Evolutionary conservation across 2,797 vertebrate genomes (phyloP).

Genomic region (Falco biarmicus): DNA sequence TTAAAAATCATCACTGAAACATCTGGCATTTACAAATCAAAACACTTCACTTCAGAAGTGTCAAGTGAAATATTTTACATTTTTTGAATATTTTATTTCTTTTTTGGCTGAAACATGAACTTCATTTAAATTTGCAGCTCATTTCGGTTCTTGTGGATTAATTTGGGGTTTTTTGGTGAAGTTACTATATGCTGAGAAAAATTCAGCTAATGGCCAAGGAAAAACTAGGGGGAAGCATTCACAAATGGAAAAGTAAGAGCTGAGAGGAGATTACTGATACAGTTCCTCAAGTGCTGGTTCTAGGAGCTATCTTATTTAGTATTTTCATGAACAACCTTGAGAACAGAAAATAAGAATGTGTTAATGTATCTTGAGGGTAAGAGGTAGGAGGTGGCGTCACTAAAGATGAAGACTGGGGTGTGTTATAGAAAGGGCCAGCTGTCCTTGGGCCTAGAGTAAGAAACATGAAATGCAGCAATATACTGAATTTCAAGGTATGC

Average conservation of each 20-base stretch:
- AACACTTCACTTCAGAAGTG: conserved; percentile 21
- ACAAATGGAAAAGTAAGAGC: conserved; percentile 15
- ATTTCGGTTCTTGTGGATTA: not conserved
- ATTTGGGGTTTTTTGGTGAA: not conserved
- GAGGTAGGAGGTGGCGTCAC: not conserved
- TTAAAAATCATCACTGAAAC: conserved; percentile 14
- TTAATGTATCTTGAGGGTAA: not conserved
- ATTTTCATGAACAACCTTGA: not conserved
- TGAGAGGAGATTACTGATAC: not conserved
- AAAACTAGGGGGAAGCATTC: not conserved
- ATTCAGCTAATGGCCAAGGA: not conserved
- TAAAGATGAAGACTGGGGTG: not conserved
- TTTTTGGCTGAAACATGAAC: not conserved
- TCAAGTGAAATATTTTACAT: not conserved
- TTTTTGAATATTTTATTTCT: not conserved
- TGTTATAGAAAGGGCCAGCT: not conserved
- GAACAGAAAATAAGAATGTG: not conserved
- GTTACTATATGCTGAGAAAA: not conserved
- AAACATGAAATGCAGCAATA: not conserved
- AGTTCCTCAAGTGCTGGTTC: not conserved
- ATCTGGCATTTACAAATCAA: conserved; percentile 42
- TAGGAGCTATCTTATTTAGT: not conserved
- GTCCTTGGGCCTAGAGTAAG: not conserved
- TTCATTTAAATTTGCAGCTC: not conserved
- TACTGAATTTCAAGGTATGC: not conserved